Conservation (phyloP, 2,888 invertebrate genomes). For the Elegia similella region DNA sequence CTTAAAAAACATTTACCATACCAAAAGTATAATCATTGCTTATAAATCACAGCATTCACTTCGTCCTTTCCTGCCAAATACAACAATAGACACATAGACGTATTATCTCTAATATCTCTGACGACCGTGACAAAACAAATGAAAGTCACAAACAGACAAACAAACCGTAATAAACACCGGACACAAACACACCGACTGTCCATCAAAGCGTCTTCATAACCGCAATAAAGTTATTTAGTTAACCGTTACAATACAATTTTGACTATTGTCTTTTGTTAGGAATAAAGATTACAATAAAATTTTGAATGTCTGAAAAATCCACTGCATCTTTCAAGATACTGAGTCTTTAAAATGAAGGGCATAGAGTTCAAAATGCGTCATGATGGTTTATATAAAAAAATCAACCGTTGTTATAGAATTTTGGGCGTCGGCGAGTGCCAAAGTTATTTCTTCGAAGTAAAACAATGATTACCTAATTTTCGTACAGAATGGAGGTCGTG, state of each 20-base stretch:
- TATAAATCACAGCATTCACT: background rate
- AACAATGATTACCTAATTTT: conserved; percentile 1
- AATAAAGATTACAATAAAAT: conserved; percentile 10
- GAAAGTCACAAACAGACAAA: conserved; percentile 24
- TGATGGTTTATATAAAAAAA: conserved; percentile 8
- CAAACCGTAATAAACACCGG: conserved; percentile 22
- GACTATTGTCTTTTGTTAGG: conserved; percentile 15
- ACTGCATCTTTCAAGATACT: background rate
- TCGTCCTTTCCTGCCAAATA: background rate
- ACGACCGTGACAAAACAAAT: conserved; percentile 23
- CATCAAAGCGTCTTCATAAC: conserved; percentile 44
- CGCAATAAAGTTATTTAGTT: conserved; percentile 50
- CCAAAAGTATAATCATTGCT: background rate
- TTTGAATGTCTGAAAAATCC: background rate
- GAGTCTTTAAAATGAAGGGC: background rate
- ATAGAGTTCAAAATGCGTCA: background rate
- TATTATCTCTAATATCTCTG: background rate
- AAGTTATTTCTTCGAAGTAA: conserved; percentile 11
- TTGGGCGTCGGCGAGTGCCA: background rate
- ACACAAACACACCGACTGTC: conserved; percentile 25
- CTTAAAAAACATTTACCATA: background rate
- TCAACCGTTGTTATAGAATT: conserved; percentile 26
- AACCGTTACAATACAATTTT: conserved; percentile 34
- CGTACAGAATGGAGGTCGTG: background rate
- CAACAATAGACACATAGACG: background rate